phyloP scores from a whole-genome alignment of 2,113 vertebrate species.

The Psittacara wagleri region DNA sequence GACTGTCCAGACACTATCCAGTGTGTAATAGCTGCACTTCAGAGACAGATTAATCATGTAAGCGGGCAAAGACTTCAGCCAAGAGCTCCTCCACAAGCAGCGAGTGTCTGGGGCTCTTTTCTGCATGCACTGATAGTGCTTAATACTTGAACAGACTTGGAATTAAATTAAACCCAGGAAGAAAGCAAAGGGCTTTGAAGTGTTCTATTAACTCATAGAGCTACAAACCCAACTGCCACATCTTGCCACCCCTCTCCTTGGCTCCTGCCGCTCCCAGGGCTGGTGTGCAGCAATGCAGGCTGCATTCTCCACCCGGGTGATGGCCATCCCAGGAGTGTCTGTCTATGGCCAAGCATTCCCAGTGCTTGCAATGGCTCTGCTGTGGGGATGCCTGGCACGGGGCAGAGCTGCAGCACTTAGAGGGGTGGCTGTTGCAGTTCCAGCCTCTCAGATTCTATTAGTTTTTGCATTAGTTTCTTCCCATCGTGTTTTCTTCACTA shows the following conservation, averaged over 20 bases:
- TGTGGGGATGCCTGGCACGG: not conserved
- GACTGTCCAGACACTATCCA: not conserved
- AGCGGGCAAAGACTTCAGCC: not conserved
- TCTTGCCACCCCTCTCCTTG: not conserved
- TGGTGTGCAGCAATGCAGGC: accelerated
- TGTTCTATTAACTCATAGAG: not conserved
- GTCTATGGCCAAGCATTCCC: accelerated
- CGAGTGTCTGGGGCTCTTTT: not conserved
- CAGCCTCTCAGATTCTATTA: not conserved
- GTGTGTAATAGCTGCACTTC: not conserved
- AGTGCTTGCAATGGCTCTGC: not conserved
- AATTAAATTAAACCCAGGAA: not conserved
- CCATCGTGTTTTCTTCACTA: not conserved
- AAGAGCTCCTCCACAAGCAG: not conserved
- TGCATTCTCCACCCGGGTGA: not conserved
- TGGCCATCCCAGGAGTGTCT: no score
- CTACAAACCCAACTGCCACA: not conserved
- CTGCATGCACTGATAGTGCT: not conserved
- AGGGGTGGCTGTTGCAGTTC: not conserved
- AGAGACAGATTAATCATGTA: not conserved
- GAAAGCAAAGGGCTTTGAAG: not conserved
- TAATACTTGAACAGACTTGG: not conserved
- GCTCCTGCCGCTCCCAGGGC: not conserved
- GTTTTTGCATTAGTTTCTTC: not conserved
- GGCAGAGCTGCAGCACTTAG: not conserved